Percentiles rank a stretch among this genome's conserved stretches.
Evolutionary conservation across 2,888 invertebrate genomes (phyloP).

Genomic region (Sphaerophoria rueppellii): DNA sequence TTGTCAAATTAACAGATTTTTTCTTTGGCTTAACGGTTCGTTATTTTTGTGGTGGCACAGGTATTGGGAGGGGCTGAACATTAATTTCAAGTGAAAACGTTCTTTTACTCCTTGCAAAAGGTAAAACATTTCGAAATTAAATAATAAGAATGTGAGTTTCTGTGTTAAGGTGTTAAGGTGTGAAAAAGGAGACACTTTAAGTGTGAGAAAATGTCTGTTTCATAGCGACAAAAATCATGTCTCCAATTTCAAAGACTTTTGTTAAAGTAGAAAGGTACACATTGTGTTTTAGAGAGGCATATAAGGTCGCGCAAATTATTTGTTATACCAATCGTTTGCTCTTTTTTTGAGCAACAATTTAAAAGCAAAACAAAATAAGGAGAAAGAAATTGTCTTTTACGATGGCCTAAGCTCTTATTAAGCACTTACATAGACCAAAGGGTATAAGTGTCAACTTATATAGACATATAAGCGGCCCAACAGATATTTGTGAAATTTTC

Average conservation of each 20-base stretch:
- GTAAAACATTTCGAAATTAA: too few species aligned
- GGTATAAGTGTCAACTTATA: too few species aligned
- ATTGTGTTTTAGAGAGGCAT: too few species aligned
- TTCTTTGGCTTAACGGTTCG: slow-evolving; percentile 7
- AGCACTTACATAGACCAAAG: too few species aligned
- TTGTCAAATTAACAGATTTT: slow-evolving; percentile 58
- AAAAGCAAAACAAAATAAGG: too few species aligned
- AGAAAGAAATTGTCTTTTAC: too few species aligned
- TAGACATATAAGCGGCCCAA: too few species aligned
- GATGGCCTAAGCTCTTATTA: too few species aligned
- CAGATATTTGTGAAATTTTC: too few species aligned
- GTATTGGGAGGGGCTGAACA: neutral
- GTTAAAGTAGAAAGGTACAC: neutral
- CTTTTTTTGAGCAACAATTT: too few species aligned
- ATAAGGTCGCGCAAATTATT: too few species aligned
- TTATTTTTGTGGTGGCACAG: neutral
- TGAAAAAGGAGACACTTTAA: neutral
- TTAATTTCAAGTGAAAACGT: slow-evolving; percentile 2
- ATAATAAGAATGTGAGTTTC: neutral
- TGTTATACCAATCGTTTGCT: too few species aligned
- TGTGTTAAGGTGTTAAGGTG: neutral
- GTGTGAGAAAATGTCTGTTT: slow-evolving; percentile 4
- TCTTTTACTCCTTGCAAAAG: neutral
- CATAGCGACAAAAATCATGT: neutral
- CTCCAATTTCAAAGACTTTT: neutral